phyloP scores from a whole-genome alignment of 2,113 vertebrate species.

The Talpa occidentalis region DNA sequence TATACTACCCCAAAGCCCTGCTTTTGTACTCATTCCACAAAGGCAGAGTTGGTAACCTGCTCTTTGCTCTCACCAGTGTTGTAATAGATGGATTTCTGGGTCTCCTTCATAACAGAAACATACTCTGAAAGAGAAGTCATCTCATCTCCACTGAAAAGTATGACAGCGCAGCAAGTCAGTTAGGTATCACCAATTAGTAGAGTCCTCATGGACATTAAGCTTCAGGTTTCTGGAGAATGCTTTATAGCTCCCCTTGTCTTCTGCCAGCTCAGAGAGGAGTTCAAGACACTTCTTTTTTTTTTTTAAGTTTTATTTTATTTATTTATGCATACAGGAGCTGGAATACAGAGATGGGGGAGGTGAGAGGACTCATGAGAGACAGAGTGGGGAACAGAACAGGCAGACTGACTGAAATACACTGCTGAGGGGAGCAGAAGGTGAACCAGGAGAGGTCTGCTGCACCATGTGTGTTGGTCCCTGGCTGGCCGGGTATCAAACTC shows the following conservation, averaged over 20 bases:
- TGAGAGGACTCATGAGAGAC: no score
- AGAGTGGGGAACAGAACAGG: no score
- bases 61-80: conserved; percentile 97
- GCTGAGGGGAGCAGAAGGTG: no score
- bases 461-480: no score
- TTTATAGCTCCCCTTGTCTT: conserved; percentile 97
- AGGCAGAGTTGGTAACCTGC: conserved; percentile 96
- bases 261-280: conserved; percentile 92
- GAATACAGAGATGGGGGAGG: no score
- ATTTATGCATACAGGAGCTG: no score
- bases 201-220: conserved; percentile 97
- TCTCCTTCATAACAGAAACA: conserved; percentile 95
- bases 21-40: conserved; percentile 94
- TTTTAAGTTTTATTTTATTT: no score
- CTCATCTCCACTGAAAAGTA: conserved; percentile 94
- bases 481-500: no score
- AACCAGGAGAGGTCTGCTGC: no score
- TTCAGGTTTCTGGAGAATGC: conserved; percentile 97
- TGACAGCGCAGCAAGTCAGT: conserved; percentile 95
- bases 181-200: conserved; percentile 93
- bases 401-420: no score
- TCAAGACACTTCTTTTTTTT: conserved; percentile 99
- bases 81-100: conserved; percentile 82
- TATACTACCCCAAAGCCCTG: conserved; percentile 96
- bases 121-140: conserved; percentile 93